Evolutionary conservation across 2,888 invertebrate species (phyloP), one percentile per base, ranked within the genome.

Genomic region (Buathra laborator): DNA sequence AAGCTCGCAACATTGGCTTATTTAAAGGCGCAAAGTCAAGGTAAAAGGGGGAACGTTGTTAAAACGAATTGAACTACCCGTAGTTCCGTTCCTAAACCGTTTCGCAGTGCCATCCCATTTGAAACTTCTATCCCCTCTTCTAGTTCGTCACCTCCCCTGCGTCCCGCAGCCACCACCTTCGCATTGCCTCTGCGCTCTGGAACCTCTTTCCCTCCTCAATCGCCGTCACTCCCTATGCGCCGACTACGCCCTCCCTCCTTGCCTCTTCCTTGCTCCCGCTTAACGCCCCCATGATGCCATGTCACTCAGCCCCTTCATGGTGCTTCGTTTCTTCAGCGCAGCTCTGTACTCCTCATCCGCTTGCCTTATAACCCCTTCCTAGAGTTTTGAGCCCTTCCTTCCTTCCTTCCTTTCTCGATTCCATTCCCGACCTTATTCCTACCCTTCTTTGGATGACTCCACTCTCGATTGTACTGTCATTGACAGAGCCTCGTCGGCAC

Each of bases 221-320:
- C 79, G 71, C 59, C 75, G 83, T 84, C 83, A 84, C 83, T 80
- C 80, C 84, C 84, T 76, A 75, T 76, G 76, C 32, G 70, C 71
- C 84, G 71, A 84, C 76, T 67, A 71, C 44, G 71, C 75, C 84
- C 84, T 80, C 84, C 80, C 76, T 80, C 80, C 76, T 84, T 43
- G 24, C 80, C 48, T 80, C 80, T 80, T 84, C 67, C 80, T 80
- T 76, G 46, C 62, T 77, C 76, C 59, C 78, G 12, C 79, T 71
- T 43, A n/a, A 74, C 75, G 67, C 78, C 67, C 78, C 43, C 76
- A 62, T 24, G 16, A 16, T 19, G 16, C 37, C 6, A 24, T 32
- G 37, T 75, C 6, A 24, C 48, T 44, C 66, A n/a, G 29, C 62
- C 62, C 24, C 48, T 64, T 29, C 74, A 16, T 32, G 46, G 24